A percentile compares a stretch with the other conserved stretches of the same genome.
Evolutionary conservation across 2,113 vertebrate species (phyloP).

Genomic region (Microcebus murinus): DNA sequence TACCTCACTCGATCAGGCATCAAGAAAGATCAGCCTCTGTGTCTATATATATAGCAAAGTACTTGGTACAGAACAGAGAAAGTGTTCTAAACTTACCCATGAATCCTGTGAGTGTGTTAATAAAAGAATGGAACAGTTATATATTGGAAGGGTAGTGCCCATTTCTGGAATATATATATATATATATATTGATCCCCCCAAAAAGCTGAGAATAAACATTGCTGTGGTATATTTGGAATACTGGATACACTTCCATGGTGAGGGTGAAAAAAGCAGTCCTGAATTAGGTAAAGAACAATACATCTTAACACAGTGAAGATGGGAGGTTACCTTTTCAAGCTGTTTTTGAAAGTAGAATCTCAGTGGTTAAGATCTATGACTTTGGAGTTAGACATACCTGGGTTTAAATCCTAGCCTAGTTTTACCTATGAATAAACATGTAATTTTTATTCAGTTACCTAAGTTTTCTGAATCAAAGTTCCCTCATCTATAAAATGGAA

Average conservation of each 20-base stretch:
- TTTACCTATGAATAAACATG: background rate
- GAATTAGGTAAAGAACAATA: background rate
- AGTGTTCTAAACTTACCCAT: background rate
- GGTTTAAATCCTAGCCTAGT: background rate
- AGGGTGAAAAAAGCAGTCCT: accelerated
- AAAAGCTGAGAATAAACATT: background rate
- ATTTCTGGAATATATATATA: background rate
- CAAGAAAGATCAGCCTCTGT: background rate
- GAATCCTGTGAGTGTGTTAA: background rate
- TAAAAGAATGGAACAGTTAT: background rate
- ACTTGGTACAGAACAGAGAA: background rate
- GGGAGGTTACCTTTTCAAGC: accelerated
- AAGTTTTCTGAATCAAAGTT: background rate
- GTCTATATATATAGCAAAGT: background rate
- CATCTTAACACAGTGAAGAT: background rate
- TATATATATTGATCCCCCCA: background rate
- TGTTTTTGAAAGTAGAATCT: background rate
- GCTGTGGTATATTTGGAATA: background rate
- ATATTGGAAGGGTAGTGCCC: background rate
- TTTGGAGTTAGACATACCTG: background rate
- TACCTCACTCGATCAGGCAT: background rate
- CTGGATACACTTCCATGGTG: accelerated
- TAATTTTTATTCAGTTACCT: background rate
- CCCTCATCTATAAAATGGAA: background rate
- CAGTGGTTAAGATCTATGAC: background rate